phyloP scores from a whole-genome alignment of 2,113 vertebrate genomes.

The Melanerpes formicivorus region DNA sequence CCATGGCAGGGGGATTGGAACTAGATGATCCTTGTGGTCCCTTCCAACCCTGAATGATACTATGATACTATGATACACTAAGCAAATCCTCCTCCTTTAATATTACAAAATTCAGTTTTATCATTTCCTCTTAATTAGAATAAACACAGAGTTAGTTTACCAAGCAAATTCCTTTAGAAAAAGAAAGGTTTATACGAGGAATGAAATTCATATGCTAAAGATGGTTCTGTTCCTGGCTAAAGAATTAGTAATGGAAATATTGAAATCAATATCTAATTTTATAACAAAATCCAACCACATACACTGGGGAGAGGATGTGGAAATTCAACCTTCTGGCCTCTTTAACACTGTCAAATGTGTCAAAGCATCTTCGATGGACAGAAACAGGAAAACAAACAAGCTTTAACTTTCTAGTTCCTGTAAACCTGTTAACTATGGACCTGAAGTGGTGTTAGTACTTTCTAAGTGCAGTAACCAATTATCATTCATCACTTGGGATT shows the following conservation, averaged over 20 bases:
- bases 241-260: background rate
- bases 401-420: background rate
- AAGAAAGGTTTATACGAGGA: background rate
- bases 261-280: background rate
- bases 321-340: background rate
- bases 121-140: background rate
- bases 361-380: background rate
- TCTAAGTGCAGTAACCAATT: background rate
- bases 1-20: too few species aligned
- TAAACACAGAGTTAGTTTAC: background rate
- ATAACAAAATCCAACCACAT: background rate
- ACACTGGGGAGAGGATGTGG: background rate
- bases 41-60: too few species aligned
- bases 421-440: background rate
- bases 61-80: too few species aligned
- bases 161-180: background rate
- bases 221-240: background rate
- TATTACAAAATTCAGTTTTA: background rate
- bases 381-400: background rate
- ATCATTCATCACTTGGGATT: background rate
- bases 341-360: background rate
- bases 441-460: background rate
- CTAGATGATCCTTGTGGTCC: too few species aligned
- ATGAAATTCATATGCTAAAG: background rate
- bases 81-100: background rate